These are phyloP conservation scores for Megaustenia siamemsis DNA, from an alignment of 2,888 invertebrate genomes.

Conservation along the genomic window DNA sequence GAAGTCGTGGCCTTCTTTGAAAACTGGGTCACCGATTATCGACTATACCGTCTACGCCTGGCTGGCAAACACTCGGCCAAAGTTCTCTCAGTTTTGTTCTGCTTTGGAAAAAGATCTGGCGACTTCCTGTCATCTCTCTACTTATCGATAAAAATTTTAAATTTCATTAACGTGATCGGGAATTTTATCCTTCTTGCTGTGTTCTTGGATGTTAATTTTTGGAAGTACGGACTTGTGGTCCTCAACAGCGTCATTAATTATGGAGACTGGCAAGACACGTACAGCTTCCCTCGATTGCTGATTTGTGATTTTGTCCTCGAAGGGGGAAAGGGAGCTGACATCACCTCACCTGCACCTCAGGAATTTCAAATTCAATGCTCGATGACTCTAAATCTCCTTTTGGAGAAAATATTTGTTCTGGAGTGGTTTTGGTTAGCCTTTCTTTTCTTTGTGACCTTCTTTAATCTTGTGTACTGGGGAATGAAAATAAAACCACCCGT, in stretches of 20 bases:
- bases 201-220: slow-evolving; percentile 52
- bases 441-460: slow-evolving; percentile 32
- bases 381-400: slow-evolving; percentile 49
- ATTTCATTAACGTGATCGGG: slow-evolving; percentile 49
- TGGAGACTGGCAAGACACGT: slow-evolving; percentile 55
- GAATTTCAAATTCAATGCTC: slow-evolving; percentile 49
- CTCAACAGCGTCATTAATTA: slow-evolving; percentile 41
- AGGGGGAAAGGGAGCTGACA: not conserved
- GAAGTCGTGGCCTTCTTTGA: slow-evolving; percentile 54
- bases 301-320: slow-evolving; percentile 53
- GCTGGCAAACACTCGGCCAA: slow-evolving; percentile 39
- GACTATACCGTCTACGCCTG: slow-evolving; percentile 17
- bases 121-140: slow-evolving; percentile 52
- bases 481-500: slow-evolving; percentile 39
- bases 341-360: not conserved
- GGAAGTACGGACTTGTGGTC: slow-evolving; percentile 51
- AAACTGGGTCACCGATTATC: slow-evolving; percentile 52
- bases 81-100: slow-evolving; percentile 45
- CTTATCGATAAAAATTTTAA: slow-evolving; percentile 47
- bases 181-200: slow-evolving; percentile 49
- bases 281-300: slow-evolving; percentile 53
- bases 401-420: slow-evolving; percentile 54
- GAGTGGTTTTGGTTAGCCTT: slow-evolving; percentile 54
- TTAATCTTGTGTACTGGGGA: slow-evolving; percentile 48
- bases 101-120: slow-evolving; percentile 50